These are phyloP conservation scores for Eupithecia insigniata DNA, from an alignment of 2,888 invertebrate genomes.

Conservation along the genomic window DNA sequence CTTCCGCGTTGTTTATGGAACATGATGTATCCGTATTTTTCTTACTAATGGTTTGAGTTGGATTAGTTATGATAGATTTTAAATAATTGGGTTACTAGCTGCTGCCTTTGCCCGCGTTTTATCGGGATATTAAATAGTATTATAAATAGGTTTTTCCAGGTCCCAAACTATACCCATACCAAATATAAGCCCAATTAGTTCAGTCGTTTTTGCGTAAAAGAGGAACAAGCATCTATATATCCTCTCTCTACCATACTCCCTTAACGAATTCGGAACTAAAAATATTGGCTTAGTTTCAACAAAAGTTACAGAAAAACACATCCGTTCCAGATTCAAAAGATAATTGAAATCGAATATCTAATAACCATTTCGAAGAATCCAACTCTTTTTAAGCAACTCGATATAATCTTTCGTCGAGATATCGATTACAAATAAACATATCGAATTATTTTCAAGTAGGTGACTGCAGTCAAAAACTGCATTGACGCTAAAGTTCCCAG, in stretches of 20 bases:
- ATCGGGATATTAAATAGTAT: too few species aligned
- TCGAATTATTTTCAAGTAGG: not conserved
- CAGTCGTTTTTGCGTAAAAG: too few species aligned
- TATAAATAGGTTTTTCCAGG: too few species aligned
- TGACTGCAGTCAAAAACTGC: not conserved
- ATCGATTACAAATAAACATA: constrained; percentile 3
- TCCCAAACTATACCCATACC: too few species aligned
- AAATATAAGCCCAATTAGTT: too few species aligned
- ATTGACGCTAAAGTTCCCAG: constrained; percentile 18
- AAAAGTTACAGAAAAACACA: not conserved
- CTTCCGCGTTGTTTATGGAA: constrained; percentile 28
- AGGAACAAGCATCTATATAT: too few species aligned
- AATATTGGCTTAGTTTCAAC: not conserved
- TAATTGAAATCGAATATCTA: constrained; percentile 1
- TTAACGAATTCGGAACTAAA: too few species aligned
- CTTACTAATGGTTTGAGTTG: constrained; percentile 13
- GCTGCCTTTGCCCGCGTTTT: too few species aligned
- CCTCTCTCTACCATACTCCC: too few species aligned
- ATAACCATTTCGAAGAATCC: not conserved
- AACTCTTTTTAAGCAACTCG: not conserved
- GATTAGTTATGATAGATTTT: constrained; percentile 12
- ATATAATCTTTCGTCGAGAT: not conserved
- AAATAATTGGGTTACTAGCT: constrained; percentile 3
- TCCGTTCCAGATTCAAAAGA: not conserved
- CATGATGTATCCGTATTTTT: constrained; percentile 30